phyloP scores from a whole-genome alignment of 2,888 invertebrate species.

The Mantis religiosa region DNA sequence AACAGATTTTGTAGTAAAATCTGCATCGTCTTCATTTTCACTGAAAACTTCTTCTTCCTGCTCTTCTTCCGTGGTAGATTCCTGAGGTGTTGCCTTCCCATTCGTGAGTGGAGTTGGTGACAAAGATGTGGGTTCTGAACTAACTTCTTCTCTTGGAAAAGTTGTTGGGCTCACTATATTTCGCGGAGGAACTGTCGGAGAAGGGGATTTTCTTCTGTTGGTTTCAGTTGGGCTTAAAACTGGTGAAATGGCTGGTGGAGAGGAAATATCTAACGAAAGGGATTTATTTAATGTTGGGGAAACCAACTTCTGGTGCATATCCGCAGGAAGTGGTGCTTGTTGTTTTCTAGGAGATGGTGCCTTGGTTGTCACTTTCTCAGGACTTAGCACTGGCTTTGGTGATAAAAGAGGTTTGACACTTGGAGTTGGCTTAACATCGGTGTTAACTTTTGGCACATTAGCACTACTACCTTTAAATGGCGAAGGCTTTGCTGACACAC shows the following conservation, averaged over 20 bases:
- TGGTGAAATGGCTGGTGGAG: neutral
- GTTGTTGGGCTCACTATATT: neutral
- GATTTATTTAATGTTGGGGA: neutral
- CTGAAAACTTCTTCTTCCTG: neutral
- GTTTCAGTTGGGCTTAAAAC: neutral
- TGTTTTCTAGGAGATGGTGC: neutral
- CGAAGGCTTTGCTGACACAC: conserved; percentile 38
- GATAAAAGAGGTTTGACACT: conserved; percentile 46
- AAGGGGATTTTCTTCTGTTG: conserved; percentile 19
- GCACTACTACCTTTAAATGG: neutral
- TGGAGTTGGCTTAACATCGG: conserved; percentile 17
- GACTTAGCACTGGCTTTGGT: conserved; percentile 44
- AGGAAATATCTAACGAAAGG: neutral
- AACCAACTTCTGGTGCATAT: neutral
- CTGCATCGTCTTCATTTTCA: conserved; percentile 10
- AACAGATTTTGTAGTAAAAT: conserved; percentile 42
- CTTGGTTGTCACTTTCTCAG: conserved; percentile 30
- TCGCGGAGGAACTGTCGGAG: neutral
- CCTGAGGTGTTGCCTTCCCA: conserved; percentile 15
- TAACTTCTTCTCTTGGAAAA: neutral
- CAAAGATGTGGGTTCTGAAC: neutral
- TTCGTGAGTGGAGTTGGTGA: conserved; percentile 9
- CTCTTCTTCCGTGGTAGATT: neutral
- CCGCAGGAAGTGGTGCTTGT: neutral
- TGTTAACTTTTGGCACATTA: neutral